These are phyloP conservation scores for Arothron firmamentum DNA, from an alignment of 2,113 vertebrate genomes.

Conservation along the genomic window DNA sequence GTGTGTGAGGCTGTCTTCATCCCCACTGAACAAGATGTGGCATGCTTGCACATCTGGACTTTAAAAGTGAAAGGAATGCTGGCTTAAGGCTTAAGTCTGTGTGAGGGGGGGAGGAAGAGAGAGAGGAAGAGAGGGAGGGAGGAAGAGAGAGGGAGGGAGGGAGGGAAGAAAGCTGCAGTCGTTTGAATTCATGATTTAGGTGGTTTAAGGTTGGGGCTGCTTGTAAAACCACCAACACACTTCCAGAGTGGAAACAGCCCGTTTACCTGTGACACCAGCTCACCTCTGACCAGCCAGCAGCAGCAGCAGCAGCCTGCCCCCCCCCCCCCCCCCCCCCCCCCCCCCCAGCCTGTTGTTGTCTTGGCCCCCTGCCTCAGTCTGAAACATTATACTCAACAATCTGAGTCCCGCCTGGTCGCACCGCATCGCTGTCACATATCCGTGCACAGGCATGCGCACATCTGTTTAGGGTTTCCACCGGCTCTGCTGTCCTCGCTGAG, in stretches of 20 bases:
- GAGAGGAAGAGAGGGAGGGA: background rate
- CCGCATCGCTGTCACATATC: slow-evolving; percentile 66
- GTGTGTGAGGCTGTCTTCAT: slow-evolving; percentile 13
- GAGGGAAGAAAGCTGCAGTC: background rate
- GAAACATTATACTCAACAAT: slow-evolving; percentile 57
- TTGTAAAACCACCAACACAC: no score
- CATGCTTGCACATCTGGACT: slow-evolving; percentile 44
- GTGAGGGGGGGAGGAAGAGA: background rate
- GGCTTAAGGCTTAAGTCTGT: slow-evolving; percentile 26
- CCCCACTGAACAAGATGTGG: slow-evolving; percentile 45
- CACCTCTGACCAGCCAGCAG: background rate
- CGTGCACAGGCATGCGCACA: no score
- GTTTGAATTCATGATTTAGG: background rate
- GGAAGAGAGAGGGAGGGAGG: background rate
- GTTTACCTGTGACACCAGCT: no score
- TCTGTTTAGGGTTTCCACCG: slow-evolving; percentile 5
- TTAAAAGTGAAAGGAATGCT: slow-evolving; percentile 51
- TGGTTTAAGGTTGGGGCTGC: slow-evolving; percentile 18
- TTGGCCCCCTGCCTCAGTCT: slow-evolving; percentile 23
- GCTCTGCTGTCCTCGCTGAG: no score
- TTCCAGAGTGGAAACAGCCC: no score
- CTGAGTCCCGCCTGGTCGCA: slow-evolving; percentile 60
- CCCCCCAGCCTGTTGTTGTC: slow-evolving; percentile 23
- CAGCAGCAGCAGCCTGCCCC: no score
- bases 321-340: background rate